Evolutionary conservation across 2,797 vertebrate species (phyloP).

Genomic region (Dermochelys coriacea): DNA sequence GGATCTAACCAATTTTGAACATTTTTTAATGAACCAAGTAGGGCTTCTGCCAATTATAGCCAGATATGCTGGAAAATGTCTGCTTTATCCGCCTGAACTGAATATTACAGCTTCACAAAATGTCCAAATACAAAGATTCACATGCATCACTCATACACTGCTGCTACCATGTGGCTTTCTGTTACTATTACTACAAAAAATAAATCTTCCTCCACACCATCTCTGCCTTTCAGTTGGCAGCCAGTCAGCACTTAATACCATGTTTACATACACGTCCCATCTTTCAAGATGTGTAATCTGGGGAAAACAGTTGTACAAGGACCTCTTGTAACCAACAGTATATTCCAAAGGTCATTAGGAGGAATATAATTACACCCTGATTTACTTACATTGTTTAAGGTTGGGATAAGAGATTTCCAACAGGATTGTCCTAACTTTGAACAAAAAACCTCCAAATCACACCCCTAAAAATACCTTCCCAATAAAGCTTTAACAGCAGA

Average conservation of each 20-base stretch:
- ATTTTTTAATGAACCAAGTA: slow-evolving; percentile 42
- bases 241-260: not conserved
- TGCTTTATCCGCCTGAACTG: not conserved
- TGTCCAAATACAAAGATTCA: not conserved
- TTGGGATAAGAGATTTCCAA: not conserved
- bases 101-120: slow-evolving; percentile 15
- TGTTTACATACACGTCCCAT: accelerated
- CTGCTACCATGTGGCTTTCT: not conserved
- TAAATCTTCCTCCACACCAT: not conserved
- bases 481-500: slow-evolving; percentile 37
- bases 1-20: slow-evolving; percentile 42
- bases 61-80: slow-evolving; percentile 30
- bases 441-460: slow-evolving; percentile 12
- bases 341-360: not conserved
- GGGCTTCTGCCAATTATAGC: slow-evolving; percentile 15
- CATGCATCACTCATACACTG: not conserved
- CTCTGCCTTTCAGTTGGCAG: not conserved
- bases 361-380: not conserved
- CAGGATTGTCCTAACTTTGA: not conserved
- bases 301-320: too few relatives aligned
- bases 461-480: slow-evolving; percentile 54
- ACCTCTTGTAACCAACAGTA: not conserved
- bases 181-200: not conserved
- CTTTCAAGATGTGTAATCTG: not conserved
- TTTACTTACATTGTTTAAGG: slow-evolving; percentile 12